A percentile compares a stretch with the other conserved stretches of the same genome.
Evolutionary conservation across 2,113 vertebrate species (phyloP).

Genomic region (Zeus faber): DNA sequence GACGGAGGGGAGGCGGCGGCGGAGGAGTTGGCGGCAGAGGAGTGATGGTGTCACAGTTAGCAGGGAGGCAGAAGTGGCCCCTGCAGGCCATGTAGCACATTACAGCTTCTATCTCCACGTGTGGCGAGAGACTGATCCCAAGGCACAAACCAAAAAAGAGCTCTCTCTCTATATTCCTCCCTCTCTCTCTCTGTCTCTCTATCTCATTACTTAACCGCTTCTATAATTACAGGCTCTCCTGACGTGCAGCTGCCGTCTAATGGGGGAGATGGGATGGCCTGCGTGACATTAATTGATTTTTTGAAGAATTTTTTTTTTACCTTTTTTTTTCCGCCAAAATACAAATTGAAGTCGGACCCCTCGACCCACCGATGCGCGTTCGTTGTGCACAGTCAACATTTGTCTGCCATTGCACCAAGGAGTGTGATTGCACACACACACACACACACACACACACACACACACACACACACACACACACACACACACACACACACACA

Average conservation of each 20-base stretch:
- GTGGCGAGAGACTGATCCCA: slow-evolving; percentile 31
- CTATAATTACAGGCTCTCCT: slow-evolving; percentile 47
- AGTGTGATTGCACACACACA: background rate
- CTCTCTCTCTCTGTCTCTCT: slow-evolving; percentile 4
- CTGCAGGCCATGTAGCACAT: slow-evolving; percentile 37
- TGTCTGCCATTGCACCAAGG: background rate
- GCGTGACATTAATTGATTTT: slow-evolving; percentile 38
- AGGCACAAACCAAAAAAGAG: slow-evolving; percentile 19
- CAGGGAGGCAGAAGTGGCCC: slow-evolving; percentile 3
- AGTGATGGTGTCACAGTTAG: slow-evolving; percentile 25
- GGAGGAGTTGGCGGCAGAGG: too few species aligned
- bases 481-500: background rate
- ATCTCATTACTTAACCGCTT: too few species aligned
- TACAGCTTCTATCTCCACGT: slow-evolving; percentile 44
- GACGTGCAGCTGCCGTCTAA: slow-evolving; percentile 36
- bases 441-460: background rate
- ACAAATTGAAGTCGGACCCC: slow-evolving; percentile 21
- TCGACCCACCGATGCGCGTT: slow-evolving; percentile 17
- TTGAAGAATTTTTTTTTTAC: too few species aligned
- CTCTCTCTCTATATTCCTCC: slow-evolving; percentile 24
- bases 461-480: slow-evolving; percentile 2
- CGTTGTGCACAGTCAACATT: slow-evolving; percentile 4
- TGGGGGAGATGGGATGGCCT: slow-evolving; percentile 37
- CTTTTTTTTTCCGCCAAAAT: slow-evolving; percentile 15
- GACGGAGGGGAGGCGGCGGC: slow-evolving; percentile 32